phyloP scores from a whole-genome alignment of 2,888 invertebrate genomes.

The Uloborus plumipes region DNA sequence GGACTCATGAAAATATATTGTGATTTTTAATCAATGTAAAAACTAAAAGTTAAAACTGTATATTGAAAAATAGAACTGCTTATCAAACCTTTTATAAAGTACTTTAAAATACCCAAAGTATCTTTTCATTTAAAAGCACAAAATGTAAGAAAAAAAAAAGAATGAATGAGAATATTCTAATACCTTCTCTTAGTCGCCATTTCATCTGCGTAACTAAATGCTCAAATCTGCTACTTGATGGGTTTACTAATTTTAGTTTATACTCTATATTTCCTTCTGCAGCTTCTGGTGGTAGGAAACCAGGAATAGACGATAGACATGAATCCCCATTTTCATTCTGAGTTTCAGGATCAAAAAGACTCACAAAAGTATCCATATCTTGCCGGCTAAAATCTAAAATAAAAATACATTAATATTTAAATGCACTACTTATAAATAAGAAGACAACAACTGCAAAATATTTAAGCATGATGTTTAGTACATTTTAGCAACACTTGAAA shows the following conservation, averaged over 20 bases:
- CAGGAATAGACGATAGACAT: conserved; percentile 41
- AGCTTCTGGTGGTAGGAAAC: conserved; percentile 84
- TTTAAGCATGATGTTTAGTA: no score
- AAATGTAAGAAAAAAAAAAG: no score
- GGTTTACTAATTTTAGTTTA: conserved; percentile 92
- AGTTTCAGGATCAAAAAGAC: conserved; percentile 63
- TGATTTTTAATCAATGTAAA: no score
- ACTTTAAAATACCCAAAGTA: no score
- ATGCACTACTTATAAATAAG: neutral
- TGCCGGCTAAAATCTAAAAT: neutral
- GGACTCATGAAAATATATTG: no score
- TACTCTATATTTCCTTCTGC: conserved; percentile 96
- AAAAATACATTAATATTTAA: neutral
- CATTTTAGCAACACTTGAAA: no score
- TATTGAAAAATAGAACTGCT: no score
- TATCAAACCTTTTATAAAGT: no score
- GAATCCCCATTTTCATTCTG: conserved; percentile 43
- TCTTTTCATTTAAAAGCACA: no score
- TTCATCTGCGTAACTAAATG: conserved; percentile 98
- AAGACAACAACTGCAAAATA: neutral
- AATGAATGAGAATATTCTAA: neutral
- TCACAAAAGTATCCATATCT: conserved; percentile 63
- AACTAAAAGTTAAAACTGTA: no score
- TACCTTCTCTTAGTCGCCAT: conserved; percentile 91
- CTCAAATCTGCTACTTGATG: conserved; percentile 90